Conservation (phyloP, 2,113 vertebrate genomes). For the Eublepharis macularius region DNA sequence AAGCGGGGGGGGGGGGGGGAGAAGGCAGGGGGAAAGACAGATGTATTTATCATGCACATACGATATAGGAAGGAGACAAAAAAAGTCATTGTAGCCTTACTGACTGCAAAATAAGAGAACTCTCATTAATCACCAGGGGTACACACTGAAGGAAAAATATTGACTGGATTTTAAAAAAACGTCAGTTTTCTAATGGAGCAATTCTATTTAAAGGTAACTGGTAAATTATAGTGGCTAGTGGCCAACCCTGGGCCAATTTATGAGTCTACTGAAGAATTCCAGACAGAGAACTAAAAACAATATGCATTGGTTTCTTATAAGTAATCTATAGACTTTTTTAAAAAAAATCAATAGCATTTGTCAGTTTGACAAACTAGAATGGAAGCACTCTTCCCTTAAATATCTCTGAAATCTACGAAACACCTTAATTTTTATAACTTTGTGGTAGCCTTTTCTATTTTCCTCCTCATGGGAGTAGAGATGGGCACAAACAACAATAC, state of each 20-base stretch:
- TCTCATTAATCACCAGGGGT: constrained; percentile 62
- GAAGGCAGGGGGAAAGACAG: constrained; percentile 42
- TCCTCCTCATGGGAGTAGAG: not conserved
- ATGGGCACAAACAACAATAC: not conserved
- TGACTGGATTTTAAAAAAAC: constrained; percentile 55
- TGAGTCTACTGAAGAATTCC: constrained; percentile 44
- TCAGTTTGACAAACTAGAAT: constrained; percentile 56
- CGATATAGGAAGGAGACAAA: constrained; percentile 60
- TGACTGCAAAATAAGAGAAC: constrained; percentile 57
- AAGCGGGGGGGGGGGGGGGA: not conserved
- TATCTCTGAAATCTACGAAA: constrained; percentile 45
- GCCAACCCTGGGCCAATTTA: constrained; percentile 56
- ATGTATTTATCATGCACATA: constrained; percentile 69
- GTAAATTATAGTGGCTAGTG: constrained; percentile 64
- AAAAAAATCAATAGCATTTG: constrained; percentile 58
- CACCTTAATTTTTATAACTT: constrained; percentile 45
- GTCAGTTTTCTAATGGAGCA: constrained; percentile 56
- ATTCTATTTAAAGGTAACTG: constrained; percentile 64
- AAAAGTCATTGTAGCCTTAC: constrained; percentile 51
- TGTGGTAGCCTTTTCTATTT: constrained; percentile 15
- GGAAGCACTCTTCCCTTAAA: constrained; percentile 46
- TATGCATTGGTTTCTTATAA: constrained; percentile 38
- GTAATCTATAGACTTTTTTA: constrained; percentile 45
- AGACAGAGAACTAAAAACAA: constrained; percentile 57
- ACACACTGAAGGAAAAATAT: constrained; percentile 62